These are phyloP conservation scores for Neuroscelio doddi DNA, from an alignment of 2,888 invertebrate genomes.

Conservation along the genomic window DNA sequence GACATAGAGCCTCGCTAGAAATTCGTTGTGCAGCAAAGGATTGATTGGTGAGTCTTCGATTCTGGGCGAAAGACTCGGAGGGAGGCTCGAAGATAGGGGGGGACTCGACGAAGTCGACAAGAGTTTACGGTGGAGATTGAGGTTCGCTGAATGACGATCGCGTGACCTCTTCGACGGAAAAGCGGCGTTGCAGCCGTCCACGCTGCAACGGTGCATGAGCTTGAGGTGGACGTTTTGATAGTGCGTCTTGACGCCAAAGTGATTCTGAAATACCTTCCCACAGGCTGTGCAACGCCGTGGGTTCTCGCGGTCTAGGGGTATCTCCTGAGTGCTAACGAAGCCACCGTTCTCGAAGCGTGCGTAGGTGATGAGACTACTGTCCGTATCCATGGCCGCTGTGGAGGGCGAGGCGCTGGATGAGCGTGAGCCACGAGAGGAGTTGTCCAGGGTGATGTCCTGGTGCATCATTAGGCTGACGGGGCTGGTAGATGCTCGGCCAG, in stretches of 20 bases:
- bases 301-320: constrained; percentile 93
- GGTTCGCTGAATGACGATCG: constrained; percentile 93
- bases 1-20: constrained; percentile 84
- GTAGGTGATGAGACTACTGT: constrained; percentile 73
- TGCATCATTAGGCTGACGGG: constrained; percentile 75
- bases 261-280: constrained; percentile 93
- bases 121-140: constrained; percentile 92
- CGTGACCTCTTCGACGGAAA: constrained; percentile 94
- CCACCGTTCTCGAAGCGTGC: constrained; percentile 84
- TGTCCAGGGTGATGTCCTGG: constrained; percentile 69
- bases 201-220: constrained; percentile 94
- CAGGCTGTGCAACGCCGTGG: constrained; percentile 93
- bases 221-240: constrained; percentile 97
- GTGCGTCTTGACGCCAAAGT: constrained; percentile 94
- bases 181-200: constrained; percentile 95
- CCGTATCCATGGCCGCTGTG: constrained; percentile 71
- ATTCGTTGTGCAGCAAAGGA: constrained; percentile 83
- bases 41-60: constrained; percentile 72
- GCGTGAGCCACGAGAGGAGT: constrained; percentile 70
- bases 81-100: constrained; percentile 71
- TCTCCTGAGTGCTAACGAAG: constrained; percentile 83
- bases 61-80: constrained; percentile 74
- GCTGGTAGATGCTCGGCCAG: constrained; percentile 76
- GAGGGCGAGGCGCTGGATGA: constrained; percentile 72
- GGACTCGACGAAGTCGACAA: constrained; percentile 80